Evolutionary conservation across 2,888 invertebrate genomes (phyloP), one percentile per base, ranked within the genome.

Genomic region (Magallana nippona): DNA sequence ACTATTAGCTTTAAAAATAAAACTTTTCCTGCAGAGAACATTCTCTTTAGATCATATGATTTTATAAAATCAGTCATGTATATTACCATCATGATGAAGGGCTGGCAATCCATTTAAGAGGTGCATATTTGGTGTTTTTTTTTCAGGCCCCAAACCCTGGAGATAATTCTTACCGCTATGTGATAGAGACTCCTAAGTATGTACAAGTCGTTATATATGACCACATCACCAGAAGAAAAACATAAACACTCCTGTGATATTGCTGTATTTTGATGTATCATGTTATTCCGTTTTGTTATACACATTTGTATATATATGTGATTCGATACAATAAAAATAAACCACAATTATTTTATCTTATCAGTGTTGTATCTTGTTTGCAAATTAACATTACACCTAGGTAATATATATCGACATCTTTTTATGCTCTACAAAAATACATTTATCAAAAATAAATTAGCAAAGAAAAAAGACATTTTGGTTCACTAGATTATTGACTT

Each of bases 171-270:
- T 95, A 95, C 1, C 95, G 97, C 86, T 94, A 95, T 81, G 95
- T 96, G 81, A 94, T 97, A 19, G 95, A 95, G 87, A 96, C 96
- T 0, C 95, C 96, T 0, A 95, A 95, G 89, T 97, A 97, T 92
- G 96, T 96, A 2, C 96, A 97, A 90, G 95, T 97, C 62, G 96
- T 97, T 91, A 95, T 98, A 79, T 97, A 97, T 91, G 97, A 98
- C 93, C 97, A 98, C 91, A 95, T 96, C 10, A 94, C 94, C 44
- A 85, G 94, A 58, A 87, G 94, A 84, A 94, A 94, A 89, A 94
- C 93, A 82, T 94, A 91, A 88, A 62, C 19, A 2, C 15, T 77
- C 15, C 22, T n/a, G 78, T 78, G 78, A 77, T 44, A 32, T 77
- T 77, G 44, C 78, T 55, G 15, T 78, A 44, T 63, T 13, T 71